These are phyloP conservation scores for Pachycephus smyrnensis DNA, from an alignment of 2,888 invertebrate genomes.

Conservation along the genomic window DNA sequence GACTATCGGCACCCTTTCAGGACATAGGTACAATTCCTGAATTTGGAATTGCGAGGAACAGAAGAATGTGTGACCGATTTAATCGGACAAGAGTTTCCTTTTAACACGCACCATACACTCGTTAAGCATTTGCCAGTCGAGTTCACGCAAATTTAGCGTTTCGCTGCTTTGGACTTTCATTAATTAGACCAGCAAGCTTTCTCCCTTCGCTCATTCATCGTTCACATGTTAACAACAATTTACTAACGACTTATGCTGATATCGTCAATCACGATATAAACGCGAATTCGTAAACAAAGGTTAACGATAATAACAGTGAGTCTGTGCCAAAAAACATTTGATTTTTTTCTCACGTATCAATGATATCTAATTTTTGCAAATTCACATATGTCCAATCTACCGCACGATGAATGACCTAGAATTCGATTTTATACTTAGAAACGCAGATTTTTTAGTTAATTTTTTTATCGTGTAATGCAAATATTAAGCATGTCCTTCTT, in stretches of 20 bases:
- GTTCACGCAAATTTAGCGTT: background rate
- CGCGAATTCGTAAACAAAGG: background rate
- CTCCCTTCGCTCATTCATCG: background rate
- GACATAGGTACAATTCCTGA: background rate
- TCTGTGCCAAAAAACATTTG: too few relatives aligned
- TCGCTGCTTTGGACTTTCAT: background rate
- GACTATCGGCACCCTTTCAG: background rate
- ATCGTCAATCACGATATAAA: background rate
- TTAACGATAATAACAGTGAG: background rate
- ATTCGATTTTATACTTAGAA: background rate
- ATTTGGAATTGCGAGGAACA: background rate
- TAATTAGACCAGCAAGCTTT: background rate
- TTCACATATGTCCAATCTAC: background rate
- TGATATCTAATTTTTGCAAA: background rate
- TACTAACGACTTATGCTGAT: background rate
- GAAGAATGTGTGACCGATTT: background rate
- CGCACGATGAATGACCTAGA: background rate
- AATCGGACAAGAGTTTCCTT: background rate
- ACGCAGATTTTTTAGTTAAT: background rate
- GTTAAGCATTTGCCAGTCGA: background rate
- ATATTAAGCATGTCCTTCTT: background rate
- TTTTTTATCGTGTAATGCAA: background rate
- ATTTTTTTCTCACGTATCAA: background rate
- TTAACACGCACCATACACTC: conserved; percentile 1
- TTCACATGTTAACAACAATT: background rate